Evolutionary conservation across 2,113 vertebrate species (phyloP).

Genomic region (Odocoileus virginianus): DNA sequence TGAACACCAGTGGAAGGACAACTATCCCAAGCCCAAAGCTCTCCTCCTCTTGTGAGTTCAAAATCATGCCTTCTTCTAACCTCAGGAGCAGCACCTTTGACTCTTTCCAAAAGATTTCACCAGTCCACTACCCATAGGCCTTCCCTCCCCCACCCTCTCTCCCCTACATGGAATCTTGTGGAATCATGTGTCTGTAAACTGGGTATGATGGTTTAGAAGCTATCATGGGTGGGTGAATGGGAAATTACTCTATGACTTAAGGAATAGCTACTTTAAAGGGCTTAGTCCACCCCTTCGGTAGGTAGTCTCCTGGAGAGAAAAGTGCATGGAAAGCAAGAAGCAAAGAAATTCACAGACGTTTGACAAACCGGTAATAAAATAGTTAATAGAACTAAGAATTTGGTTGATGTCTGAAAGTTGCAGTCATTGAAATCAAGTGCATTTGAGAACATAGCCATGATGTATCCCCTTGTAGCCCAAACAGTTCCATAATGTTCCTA

Average conservation of each 20-base stretch:
- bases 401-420: not conserved
- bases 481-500: not conserved
- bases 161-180: not conserved
- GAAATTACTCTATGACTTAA: not conserved
- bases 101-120: not conserved
- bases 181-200: not conserved
- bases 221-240: not conserved
- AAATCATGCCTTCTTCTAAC: not conserved
- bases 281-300: not conserved
- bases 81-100: not conserved
- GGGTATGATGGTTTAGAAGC: not conserved
- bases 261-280: not conserved
- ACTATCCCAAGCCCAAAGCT: not conserved
- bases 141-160: not conserved
- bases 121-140: not conserved
- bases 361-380: not conserved
- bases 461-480: not conserved
- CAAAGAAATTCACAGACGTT: not conserved
- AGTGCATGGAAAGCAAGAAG: not conserved
- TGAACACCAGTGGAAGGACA: not conserved
- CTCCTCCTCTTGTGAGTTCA: not conserved
- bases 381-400: not conserved
- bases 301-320: not conserved
- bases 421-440: not conserved
- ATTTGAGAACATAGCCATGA: not conserved